Evolutionary conservation across 2,797 vertebrate species (phyloP).

Genomic region (Chiroxiphia lanceolata): DNA sequence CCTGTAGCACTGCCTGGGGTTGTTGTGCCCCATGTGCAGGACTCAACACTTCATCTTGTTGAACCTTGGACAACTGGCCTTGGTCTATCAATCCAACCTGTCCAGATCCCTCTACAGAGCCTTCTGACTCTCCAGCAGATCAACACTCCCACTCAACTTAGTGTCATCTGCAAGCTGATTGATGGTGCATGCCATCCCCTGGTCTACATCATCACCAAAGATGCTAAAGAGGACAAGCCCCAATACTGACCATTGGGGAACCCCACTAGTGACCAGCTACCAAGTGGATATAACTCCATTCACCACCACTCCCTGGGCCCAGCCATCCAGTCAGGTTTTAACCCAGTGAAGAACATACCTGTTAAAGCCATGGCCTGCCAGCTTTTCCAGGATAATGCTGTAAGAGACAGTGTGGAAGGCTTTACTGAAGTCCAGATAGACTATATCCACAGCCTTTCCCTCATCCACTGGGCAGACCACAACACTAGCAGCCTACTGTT

Average conservation of each 20-base stretch:
- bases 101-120: not conserved
- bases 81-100: not conserved
- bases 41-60: not conserved
- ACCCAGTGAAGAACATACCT: too few relatives aligned
- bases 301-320: not conserved
- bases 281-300: not conserved
- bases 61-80: not conserved
- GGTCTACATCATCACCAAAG: not conserved
- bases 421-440: not conserved
- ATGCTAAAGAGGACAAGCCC: not conserved
- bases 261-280: not conserved
- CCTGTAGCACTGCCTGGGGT: not conserved
- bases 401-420: not conserved
- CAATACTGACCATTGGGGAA: not conserved
- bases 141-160: not conserved
- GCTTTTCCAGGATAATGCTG: not conserved
- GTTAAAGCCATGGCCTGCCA: not conserved
- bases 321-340: not conserved
- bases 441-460: not conserved
- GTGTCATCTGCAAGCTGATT: not conserved
- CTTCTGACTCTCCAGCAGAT: not conserved
- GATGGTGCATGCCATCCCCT: not conserved
- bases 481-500: not conserved
- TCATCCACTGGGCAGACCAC: not conserved
- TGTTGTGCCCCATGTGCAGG: not conserved